phyloP scores from a whole-genome alignment of 1,140 invertebrate species.

The Carposina sasakii region DNA sequence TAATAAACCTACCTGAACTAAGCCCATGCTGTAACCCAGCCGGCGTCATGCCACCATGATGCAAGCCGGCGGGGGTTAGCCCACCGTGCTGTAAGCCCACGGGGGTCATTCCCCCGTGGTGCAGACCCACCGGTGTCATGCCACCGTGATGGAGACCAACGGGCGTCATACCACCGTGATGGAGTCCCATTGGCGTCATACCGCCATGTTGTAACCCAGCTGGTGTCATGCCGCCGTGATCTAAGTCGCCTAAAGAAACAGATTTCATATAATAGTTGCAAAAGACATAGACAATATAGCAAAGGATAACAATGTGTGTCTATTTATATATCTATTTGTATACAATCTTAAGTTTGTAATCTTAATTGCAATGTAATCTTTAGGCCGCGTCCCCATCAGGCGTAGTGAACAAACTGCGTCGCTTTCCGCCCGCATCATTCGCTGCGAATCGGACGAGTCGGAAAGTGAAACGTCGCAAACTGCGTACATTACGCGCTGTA shows the following conservation, averaged over 20 bases:
- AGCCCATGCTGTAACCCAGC: conserved; percentile 31
- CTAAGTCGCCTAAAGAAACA: conserved; percentile 42
- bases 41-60: conserved; percentile 48
- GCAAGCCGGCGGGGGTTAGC: conserved; percentile 24
- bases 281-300: conserved; percentile 11
- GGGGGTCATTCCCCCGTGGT: conserved; percentile 63
- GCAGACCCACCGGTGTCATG: conserved; percentile 39
- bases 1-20: too few relatives aligned
- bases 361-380: too few relatives aligned
- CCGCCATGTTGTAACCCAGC: conserved; percentile 44
- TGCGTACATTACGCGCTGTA: too few relatives aligned
- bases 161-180: conserved; percentile 45
- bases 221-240: conserved; percentile 55
- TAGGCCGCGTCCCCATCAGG: too few relatives aligned
- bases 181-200: conserved; percentile 33
- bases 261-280: too few relatives aligned
- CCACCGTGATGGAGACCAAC: conserved; percentile 22
- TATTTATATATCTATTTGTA: too few relatives aligned
- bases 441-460: too few relatives aligned
- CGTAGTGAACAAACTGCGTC: too few relatives aligned
- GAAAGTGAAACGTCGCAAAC: too few relatives aligned
- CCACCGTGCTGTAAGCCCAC: conserved; percentile 39
- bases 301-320: too few relatives aligned
- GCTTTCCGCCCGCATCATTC: too few relatives aligned
- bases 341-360: too few relatives aligned